These are phyloP conservation scores for Cepphus grylle DNA, from an alignment of 2,113 vertebrate genomes.

Conservation along the genomic window DNA sequence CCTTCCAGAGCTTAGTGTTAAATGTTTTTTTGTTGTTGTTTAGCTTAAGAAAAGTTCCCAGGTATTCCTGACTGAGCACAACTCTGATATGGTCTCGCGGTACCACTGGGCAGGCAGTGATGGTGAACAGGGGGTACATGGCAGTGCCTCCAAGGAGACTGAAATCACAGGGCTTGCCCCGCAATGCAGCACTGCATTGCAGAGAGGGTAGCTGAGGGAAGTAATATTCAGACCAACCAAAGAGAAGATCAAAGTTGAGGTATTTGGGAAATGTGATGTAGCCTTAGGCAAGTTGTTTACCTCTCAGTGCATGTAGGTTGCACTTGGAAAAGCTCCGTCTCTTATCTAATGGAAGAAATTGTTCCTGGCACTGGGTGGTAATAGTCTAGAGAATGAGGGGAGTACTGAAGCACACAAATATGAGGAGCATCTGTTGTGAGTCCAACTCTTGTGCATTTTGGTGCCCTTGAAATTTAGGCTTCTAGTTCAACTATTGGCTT, in stretches of 20 bases:
- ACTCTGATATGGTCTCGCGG: fast-evolving
- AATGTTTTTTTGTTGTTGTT: neutral
- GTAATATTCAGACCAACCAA: neutral
- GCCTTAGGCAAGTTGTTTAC: neutral
- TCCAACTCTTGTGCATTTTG: neutral
- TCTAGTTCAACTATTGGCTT: neutral
- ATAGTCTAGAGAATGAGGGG: neutral
- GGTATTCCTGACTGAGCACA: neutral
- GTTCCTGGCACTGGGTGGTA: neutral
- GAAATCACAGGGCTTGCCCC: neutral
- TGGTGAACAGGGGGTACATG: neutral
- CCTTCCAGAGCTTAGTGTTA: neutral
- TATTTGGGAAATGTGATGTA: neutral
- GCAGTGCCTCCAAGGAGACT: neutral
- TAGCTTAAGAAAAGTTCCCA: neutral
- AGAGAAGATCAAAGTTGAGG: neutral
- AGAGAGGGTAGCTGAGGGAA: neutral
- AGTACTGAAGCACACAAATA: neutral
- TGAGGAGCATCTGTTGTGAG: neutral
- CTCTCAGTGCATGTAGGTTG: neutral
- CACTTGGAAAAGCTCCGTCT: neutral
- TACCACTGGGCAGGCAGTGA: neutral
- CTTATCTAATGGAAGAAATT: neutral
- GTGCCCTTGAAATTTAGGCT: neutral
- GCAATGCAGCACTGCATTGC: fast-evolving